Evolutionary conservation across 1,140 invertebrate genomes (phyloP), one percentile per base, ranked within the genome.

Genomic region (Spodoptera frugiperda): DNA sequence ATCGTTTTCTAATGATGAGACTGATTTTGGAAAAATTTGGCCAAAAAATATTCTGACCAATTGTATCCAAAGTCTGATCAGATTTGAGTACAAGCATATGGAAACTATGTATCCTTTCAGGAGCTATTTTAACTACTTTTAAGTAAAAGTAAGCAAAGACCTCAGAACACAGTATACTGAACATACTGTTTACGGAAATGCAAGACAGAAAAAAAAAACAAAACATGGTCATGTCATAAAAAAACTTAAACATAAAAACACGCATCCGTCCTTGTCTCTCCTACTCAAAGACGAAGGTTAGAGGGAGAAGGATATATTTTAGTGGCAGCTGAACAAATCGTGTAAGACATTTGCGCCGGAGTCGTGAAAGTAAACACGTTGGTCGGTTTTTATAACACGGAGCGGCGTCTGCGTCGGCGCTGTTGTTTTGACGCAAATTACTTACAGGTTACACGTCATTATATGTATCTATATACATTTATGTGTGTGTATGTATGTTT

Each of bases 391-490:
- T 73, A 30, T 44, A 71, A 59, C 44, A 15, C 17, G 33, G 55
- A 25, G 19, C 9, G 11, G 19, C 19, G 70, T 57, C 70, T 44
- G 70, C 48, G 70, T 57, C 70, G 21, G 70, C 48, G 44, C 21
- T 73, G 54, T 73, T 67, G 63, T 67, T 67, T 73, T 73, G 71
- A 73, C 71, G 71, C 44, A 73, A 49, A 73, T 73, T 73, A 73
- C 54, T 46, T 61, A 19, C 39, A 61, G 55, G 71, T 61, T 21
- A 61, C 33, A 39, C 33, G 33, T 39, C 33, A 39, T 39, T 39
- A 8, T 39, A 39, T 5, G 33, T 33, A 33, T 9, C 0, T 33
- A 55, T 17, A 49, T 61, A 55, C 17, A 19, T 63, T 48, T 46
- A n/a, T 14, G 51, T 57, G 25, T 48, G 48, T 44, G 1, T 73